phyloP scores from a whole-genome alignment of 2,888 invertebrate genomes.

The Holacanthella duospinosa region DNA sequence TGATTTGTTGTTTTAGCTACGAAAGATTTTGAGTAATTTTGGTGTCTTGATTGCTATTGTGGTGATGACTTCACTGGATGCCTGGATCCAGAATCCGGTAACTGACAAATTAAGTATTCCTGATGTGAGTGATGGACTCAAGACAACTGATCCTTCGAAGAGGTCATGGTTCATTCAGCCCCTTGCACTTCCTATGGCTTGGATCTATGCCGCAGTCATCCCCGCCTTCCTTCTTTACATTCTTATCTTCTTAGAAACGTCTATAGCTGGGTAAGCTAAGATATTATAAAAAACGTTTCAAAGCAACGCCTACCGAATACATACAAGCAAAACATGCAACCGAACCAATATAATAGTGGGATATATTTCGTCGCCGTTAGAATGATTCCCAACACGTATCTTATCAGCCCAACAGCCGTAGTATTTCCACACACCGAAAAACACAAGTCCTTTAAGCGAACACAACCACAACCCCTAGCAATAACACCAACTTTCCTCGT shows the following conservation, averaged over 20 bases:
- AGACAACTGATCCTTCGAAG: constrained; percentile 32
- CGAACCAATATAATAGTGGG: neutral
- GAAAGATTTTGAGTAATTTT: constrained; percentile 46
- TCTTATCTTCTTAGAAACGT: constrained; percentile 49
- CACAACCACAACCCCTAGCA: too few relatives aligned
- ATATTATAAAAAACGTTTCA: too few relatives aligned
- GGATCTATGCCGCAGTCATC: constrained; percentile 43
- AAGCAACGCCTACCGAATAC: too few relatives aligned
- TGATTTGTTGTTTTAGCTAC: constrained; percentile 42
- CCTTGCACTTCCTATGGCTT: constrained; percentile 47
- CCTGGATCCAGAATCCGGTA: constrained; percentile 40
- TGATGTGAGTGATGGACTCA: constrained; percentile 40
- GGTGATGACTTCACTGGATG: constrained; percentile 43
- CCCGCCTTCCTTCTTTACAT: constrained; percentile 49
- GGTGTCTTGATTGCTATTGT: constrained; percentile 46
- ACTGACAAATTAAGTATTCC: constrained; percentile 46
- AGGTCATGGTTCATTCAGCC: constrained; percentile 76
- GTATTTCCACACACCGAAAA: too few relatives aligned
- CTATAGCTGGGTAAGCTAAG: constrained; percentile 49
- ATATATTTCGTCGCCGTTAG: neutral
- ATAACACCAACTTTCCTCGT: too few relatives aligned
- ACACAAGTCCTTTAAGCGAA: too few relatives aligned
- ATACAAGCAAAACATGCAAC: too few relatives aligned
- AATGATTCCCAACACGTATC: too few relatives aligned
- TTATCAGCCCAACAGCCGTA: too few relatives aligned